Conservation (phyloP, 1,140 invertebrate species). For the Papilio polytes region DNA sequence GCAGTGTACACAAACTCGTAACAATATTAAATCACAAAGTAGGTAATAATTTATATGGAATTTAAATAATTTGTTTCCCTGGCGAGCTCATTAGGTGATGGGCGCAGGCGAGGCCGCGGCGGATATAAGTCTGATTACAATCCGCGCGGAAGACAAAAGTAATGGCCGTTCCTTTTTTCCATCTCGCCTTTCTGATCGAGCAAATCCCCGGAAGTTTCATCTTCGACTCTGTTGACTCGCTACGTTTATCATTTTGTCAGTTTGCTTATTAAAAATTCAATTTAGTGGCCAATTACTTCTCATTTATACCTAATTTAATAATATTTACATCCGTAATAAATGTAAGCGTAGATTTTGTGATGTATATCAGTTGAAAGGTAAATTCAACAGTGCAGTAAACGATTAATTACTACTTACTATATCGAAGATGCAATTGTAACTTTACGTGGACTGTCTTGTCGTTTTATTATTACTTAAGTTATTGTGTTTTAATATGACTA, state of each 20-base stretch:
- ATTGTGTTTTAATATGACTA: neutral
- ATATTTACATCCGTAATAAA: too few relatives aligned
- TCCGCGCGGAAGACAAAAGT: constrained; percentile 14
- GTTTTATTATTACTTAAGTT: too few relatives aligned
- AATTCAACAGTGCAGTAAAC: too few relatives aligned
- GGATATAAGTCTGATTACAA: constrained; percentile 22
- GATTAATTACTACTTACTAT: too few relatives aligned
- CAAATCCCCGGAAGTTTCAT: neutral
- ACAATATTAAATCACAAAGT: neutral
- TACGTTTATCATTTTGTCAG: neutral
- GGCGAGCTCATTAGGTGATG: neutral
- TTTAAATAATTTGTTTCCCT: neutral
- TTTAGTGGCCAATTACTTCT: neutral
- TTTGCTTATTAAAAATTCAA: neutral
- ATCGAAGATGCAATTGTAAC: too few relatives aligned
- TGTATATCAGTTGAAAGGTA: too few relatives aligned
- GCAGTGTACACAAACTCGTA: neutral
- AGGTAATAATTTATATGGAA: neutral
- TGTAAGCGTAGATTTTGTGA: too few relatives aligned
- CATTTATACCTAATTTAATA: too few relatives aligned
- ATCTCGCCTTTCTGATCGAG: constrained; percentile 17
- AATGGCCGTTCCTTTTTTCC: constrained; percentile 19
- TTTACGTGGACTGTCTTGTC: too few relatives aligned
- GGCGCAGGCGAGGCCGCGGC: neutral
- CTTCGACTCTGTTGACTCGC: neutral